A percentile compares a stretch with the other conserved stretches of the same genome.
Conservation (phyloP, 2,888 invertebrate genomes). For the Pollenia labialis region DNA sequence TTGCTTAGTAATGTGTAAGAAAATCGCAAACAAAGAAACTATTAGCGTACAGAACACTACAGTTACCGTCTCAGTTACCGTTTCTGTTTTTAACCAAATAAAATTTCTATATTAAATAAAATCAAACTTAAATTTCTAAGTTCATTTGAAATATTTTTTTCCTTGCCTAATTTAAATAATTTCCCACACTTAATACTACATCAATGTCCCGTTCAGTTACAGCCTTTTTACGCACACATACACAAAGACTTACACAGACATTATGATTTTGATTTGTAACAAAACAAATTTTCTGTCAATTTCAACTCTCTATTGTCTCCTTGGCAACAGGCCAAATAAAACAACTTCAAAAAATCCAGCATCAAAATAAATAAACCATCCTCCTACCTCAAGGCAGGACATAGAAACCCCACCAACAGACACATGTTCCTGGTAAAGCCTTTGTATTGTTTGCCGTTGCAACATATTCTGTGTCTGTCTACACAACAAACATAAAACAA, state of each 20-base stretch:
- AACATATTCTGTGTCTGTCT: too few relatives aligned
- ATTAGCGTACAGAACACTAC: too few relatives aligned
- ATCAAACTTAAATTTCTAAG: too few relatives aligned
- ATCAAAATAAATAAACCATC: constrained; percentile 14
- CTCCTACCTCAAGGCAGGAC: constrained; percentile 52
- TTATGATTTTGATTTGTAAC: constrained; percentile 15
- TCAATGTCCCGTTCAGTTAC: not conserved
- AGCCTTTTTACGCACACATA: not conserved
- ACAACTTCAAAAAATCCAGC: constrained; percentile 2
- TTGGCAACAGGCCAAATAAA: constrained; percentile 61
- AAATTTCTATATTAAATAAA: too few relatives aligned
- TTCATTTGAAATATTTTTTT: too few relatives aligned
- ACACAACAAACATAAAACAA: not conserved
- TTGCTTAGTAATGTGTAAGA: too few relatives aligned
- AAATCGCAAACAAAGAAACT: too few relatives aligned
- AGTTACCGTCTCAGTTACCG: too few relatives aligned
- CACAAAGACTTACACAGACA: not conserved
- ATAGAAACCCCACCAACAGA: constrained; percentile 3
- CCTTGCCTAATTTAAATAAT: constrained; percentile 8
- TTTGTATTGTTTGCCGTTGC: not conserved
- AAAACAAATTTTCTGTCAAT: constrained; percentile 23
- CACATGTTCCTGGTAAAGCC: constrained; percentile 14
- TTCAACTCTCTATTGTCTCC: constrained; percentile 16
- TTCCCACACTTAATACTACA: not conserved
- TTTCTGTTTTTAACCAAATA: too few relatives aligned